phyloP scores from a whole-genome alignment of 2,113 vertebrate genomes.

The Gnathonemus echidnorhynchus region DNA sequence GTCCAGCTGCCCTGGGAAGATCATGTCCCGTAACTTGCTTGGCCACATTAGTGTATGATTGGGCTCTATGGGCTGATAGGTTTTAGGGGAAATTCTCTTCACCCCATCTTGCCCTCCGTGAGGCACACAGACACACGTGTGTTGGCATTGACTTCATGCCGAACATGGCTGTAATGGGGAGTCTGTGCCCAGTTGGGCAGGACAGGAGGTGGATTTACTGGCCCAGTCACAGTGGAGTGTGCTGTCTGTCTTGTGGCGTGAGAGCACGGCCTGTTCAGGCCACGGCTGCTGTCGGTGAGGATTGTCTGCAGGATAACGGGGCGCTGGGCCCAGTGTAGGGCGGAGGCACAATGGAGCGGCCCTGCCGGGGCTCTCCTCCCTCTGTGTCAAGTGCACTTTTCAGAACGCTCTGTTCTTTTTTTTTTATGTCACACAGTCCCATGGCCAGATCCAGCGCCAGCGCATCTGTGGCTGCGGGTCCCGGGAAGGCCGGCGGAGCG shows the following conservation, averaged over 20 bases:
- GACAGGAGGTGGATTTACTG: not conserved
- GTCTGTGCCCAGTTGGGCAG: not conserved
- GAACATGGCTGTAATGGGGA: not conserved
- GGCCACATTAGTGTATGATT: not conserved
- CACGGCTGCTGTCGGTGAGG: not conserved
- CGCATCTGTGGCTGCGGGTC: slow-evolving; percentile 25
- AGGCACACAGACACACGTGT: not conserved
- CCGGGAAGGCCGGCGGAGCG: slow-evolving; percentile 45
- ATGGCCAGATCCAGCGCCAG: slow-evolving; percentile 42
- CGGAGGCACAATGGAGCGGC: not conserved
- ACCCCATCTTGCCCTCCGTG: not conserved
- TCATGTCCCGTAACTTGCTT: not conserved
- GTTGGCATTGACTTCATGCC: not conserved
- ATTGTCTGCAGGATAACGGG: not conserved
- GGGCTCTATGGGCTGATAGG: not conserved
- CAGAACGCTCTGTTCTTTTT: not conserved
- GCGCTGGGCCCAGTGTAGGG: not conserved
- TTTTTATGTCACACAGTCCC: slow-evolving; percentile 24
- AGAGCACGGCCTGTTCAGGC: not conserved
- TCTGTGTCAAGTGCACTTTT: not conserved
- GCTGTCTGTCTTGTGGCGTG: not conserved
- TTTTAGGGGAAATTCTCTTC: not conserved
- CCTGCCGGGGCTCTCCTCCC: not conserved
- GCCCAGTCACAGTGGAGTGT: not conserved
- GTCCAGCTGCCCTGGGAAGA: not conserved